phyloP scores from a whole-genome alignment of 2,888 invertebrate genomes.

The Leuctra nigra region DNA sequence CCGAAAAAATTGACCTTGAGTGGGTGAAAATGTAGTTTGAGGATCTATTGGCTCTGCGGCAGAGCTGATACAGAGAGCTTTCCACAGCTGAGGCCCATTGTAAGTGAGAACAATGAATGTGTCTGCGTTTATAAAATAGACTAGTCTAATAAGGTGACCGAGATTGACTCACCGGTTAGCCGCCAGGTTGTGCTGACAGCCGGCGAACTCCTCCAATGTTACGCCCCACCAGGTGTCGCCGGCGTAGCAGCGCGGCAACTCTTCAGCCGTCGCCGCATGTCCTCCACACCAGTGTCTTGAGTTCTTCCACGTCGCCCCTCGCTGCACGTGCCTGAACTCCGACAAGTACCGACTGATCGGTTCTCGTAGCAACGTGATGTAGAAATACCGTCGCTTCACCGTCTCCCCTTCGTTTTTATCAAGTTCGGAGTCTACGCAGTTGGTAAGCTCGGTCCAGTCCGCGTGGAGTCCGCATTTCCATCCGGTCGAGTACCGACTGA shows the following conservation, averaged over 20 bases:
- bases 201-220: slow-evolving; percentile 81
- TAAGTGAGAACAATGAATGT: no score
- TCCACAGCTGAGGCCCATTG: no score
- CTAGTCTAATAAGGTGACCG: no score
- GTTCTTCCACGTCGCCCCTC: slow-evolving; percentile 95
- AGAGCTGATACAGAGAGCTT: no score
- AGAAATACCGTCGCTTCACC: slow-evolving; percentile 69
- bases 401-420: slow-evolving; percentile 83
- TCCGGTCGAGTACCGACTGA: slow-evolving; percentile 94
- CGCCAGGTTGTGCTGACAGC: slow-evolving; percentile 89
- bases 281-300: slow-evolving; percentile 57
- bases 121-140: no score
- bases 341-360: slow-evolving; percentile 91
- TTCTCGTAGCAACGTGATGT: slow-evolving; percentile 90
- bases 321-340: slow-evolving; percentile 93
- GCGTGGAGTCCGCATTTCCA: slow-evolving; percentile 98
- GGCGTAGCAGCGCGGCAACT: slow-evolving; percentile 74
- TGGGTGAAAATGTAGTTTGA: no score
- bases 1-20: no score
- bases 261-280: slow-evolving; percentile 66
- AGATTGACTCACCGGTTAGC: slow-evolving; percentile 59
- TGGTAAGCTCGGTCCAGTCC: slow-evolving; percentile 95
- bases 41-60: no score
- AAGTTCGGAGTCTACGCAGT: slow-evolving; percentile 84
- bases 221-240: slow-evolving; percentile 86